phyloP scores from a whole-genome alignment of 64 coral and sea anemone species.

The Montipora foliosa region DNA sequence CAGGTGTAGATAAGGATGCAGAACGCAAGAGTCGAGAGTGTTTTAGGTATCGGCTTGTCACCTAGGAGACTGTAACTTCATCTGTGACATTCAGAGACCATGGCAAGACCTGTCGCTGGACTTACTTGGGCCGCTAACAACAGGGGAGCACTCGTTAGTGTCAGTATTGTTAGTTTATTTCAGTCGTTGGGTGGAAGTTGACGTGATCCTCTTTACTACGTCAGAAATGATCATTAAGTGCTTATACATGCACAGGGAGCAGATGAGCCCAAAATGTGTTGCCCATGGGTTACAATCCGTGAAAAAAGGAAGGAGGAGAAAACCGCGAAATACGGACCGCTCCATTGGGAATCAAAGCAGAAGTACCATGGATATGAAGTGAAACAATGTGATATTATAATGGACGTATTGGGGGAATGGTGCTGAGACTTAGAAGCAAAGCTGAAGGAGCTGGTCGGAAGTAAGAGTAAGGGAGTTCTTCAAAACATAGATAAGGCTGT shows the following conservation, averaged over 20 bases:
- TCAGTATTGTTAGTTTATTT: constrained; percentile 39
- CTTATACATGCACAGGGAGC: not conserved
- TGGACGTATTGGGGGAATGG: too few species aligned
- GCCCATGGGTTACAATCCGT: too few species aligned
- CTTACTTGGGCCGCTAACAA: constrained; percentile 63
- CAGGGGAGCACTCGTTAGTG: constrained; percentile 52
- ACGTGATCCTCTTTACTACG: constrained; percentile 5
- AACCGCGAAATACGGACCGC: too few species aligned
- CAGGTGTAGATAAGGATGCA: not conserved
- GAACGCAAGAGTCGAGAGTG: constrained; percentile 30
- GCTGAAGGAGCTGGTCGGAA: too few species aligned
- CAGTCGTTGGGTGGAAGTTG: constrained; percentile 54
- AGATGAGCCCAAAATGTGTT: too few species aligned
- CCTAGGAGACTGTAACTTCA: constrained; percentile 16
- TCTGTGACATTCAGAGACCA: constrained; percentile 45
- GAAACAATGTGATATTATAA: too few species aligned
- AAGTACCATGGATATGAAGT: too few species aligned
- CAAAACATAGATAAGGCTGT: too few species aligned
- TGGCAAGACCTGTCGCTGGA: constrained; percentile 68
- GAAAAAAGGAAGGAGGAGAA: too few species aligned
- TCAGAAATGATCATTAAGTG: not conserved
- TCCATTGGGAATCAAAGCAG: too few species aligned
- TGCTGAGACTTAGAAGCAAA: too few species aligned
- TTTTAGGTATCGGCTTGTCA: constrained; percentile 62
- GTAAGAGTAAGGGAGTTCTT: too few species aligned